These are phyloP conservation scores for Idris sp. DNA, from an alignment of 1,140 invertebrate species.

Conservation along the genomic window DNA sequence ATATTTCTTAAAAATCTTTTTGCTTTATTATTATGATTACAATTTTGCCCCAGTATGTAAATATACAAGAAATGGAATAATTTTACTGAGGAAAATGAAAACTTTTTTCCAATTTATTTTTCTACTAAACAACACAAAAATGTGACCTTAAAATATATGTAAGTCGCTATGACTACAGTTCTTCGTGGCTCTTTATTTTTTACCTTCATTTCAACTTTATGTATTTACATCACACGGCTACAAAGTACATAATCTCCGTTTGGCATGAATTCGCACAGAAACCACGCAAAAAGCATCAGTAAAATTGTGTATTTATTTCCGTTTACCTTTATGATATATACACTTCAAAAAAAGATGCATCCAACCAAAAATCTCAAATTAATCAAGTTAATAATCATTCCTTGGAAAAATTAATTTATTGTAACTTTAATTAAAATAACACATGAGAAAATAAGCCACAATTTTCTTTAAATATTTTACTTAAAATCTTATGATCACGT, in stretches of 20 bases:
- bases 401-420: too few relatives aligned
- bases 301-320: slow-evolving; percentile 11
- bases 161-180: slow-evolving; percentile 13
- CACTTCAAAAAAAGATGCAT: slow-evolving; percentile 6
- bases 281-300: slow-evolving; percentile 14
- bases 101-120: too few relatives aligned
- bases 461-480: background rate
- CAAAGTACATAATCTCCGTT: slow-evolving; percentile 38
- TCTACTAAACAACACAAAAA: too few relatives aligned
- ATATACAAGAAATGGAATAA: too few relatives aligned
- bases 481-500: too few relatives aligned
- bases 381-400: too few relatives aligned
- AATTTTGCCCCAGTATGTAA: too few relatives aligned
- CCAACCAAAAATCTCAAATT: slow-evolving; percentile 6
- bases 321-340: background rate
- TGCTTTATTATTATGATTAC: too few relatives aligned
- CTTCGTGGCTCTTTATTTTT: slow-evolving; percentile 30
- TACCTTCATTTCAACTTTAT: slow-evolving; percentile 21
- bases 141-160: too few relatives aligned
- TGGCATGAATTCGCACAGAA: slow-evolving; percentile 21
- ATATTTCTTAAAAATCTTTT: too few relatives aligned
- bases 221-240: slow-evolving; percentile 31
- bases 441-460: background rate
- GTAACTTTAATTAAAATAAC: slow-evolving; percentile 13
- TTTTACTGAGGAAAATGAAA: too few relatives aligned